Conservation (phyloP, 2,113 vertebrate species). For the Megaceryle torquata region DNA sequence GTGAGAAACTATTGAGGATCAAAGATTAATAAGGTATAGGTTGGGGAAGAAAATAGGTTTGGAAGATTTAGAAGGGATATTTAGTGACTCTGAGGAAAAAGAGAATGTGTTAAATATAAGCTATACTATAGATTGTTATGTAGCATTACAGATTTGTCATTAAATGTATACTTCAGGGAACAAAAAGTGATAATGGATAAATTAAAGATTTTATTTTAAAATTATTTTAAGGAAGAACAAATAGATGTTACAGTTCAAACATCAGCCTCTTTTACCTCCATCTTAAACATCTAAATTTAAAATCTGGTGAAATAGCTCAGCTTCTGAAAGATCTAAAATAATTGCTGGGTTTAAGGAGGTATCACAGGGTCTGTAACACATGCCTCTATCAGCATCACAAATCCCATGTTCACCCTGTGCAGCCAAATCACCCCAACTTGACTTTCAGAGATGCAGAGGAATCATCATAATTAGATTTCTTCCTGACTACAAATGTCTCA, state of each 20-base stretch:
- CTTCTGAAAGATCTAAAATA: neutral
- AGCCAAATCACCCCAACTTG: neutral
- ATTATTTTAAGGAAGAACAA: neutral
- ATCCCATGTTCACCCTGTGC: neutral
- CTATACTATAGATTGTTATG: neutral
- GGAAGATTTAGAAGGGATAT: neutral
- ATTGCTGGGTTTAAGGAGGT: neutral
- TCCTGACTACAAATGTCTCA: neutral
- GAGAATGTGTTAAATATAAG: neutral
- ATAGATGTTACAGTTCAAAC: neutral
- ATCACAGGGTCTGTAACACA: neutral
- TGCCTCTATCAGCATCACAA: neutral
- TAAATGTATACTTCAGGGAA: constrained; percentile 8
- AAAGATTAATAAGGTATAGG: constrained; percentile 26
- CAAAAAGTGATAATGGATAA: neutral
- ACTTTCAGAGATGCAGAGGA: neutral
- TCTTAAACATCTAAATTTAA: neutral
- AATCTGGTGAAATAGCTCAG: neutral
- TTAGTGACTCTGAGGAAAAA: constrained; percentile 14
- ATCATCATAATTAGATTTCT: neutral
- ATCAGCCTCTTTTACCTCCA: neutral
- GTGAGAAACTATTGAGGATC: constrained; percentile 13
- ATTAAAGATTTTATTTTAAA: neutral
- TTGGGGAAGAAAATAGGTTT: neutral
- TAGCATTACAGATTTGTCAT: neutral